Evolutionary conservation across 2,888 invertebrate species (phyloP), one percentile per base, ranked within the genome.

Genomic region (Apamea epomidion): DNA sequence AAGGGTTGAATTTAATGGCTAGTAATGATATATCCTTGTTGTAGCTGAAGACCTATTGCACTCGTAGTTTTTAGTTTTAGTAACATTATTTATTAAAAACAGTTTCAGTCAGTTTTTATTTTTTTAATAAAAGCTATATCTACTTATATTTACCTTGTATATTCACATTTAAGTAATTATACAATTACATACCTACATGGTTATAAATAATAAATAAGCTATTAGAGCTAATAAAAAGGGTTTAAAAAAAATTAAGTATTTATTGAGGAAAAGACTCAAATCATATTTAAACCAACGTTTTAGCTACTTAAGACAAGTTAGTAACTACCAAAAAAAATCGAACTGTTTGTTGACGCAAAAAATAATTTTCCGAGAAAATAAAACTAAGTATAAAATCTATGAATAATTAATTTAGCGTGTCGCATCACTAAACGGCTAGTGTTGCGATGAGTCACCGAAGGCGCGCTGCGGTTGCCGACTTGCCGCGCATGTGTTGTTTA

Each of bases 391-490:
- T 6, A 69, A 25, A 70, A 73, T 74, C 60, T 68, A 84, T 90
- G 80, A 88, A 88, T 90, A 87, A 87, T 87, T 88, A 88, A 90
- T 87, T 69, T 48, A 64, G 71, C 81, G 69, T 84, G 84, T 88
- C 88, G 69, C 91, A 87, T 87, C 91, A 86, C 90, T 91, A 91
- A 73, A 75, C 86, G 81, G 74, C 81, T 85, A 89, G 90, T 88
- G 85, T 86, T 86, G 83, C 92, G 93, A 92, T 93, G 94, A 93
- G 89, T 93, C 93, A 93, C 90, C 88, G 81, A 87, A 86, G 89
- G 85, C 87, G 86, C 86, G 88, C 81, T 90, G 90, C 80, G 90
- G 90, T 90, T 88, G 82, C 86, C 67, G 86, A 90, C 90, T 90
- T 88, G 82, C 86, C 67, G 86, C 87, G 88, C 91, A 87, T 90